phyloP scores from a whole-genome alignment of 2,888 invertebrate genomes.

The Rhingia campestris region DNA sequence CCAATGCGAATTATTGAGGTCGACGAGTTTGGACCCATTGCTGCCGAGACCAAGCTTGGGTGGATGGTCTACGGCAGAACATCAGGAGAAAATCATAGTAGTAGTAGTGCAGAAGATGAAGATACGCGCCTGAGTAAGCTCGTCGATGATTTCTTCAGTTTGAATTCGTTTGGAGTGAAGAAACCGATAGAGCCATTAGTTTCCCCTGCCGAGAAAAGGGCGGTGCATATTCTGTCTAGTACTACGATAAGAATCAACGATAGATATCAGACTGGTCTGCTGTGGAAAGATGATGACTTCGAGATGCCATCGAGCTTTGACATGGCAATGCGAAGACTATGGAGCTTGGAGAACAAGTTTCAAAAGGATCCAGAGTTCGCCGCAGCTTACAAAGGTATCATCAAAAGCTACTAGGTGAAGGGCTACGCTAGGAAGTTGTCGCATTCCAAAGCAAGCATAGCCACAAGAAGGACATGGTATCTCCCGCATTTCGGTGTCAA shows the following conservation, averaged over 20 bases:
- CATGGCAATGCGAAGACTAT: not conserved
- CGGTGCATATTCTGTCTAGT: not conserved
- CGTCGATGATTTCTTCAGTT: not conserved
- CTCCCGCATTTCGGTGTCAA: not conserved
- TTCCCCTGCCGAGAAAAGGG: not conserved
- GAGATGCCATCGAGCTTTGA: not conserved
- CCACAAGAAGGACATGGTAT: slow-evolving; percentile 8
- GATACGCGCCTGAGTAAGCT: not conserved
- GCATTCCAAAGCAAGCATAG: not conserved
- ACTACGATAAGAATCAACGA: not conserved
- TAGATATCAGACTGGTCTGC: not conserved
- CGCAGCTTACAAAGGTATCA: not conserved
- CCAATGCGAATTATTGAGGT: too few species aligned
- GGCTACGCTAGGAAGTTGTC: slow-evolving; percentile 9
- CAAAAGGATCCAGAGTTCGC: slow-evolving; percentile 2
- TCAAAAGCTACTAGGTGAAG: not conserved
- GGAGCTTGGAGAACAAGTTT: not conserved
- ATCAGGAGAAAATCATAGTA: not conserved
- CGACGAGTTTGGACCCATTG: too few species aligned
- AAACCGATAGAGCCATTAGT: not conserved
- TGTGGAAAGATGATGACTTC: not conserved
- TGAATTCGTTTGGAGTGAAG: not conserved
- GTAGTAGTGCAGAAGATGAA: not conserved
- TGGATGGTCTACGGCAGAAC: slow-evolving; percentile 12
- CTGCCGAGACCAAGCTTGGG: not conserved